phyloP scores from a whole-genome alignment of 2,888 invertebrate species.

The Drosophila nigricruria region DNA sequence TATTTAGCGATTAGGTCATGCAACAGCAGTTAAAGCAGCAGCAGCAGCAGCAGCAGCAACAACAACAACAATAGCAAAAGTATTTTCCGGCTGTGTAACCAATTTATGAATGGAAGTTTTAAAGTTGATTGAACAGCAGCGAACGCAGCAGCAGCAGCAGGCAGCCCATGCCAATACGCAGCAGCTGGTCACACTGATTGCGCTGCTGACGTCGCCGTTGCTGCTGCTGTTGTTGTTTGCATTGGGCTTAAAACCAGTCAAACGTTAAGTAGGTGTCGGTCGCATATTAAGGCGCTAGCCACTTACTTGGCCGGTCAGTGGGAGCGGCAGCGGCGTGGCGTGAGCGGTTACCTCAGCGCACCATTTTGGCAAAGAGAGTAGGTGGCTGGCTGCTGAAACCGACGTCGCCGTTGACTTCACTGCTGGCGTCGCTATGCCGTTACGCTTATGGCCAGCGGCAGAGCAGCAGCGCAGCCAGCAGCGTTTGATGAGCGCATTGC shows the following conservation, averaged over 20 bases:
- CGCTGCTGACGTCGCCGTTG: conserved; percentile 10
- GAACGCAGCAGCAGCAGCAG: conserved; percentile 6
- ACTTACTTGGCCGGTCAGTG: conserved; percentile 47
- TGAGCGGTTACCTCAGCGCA: conserved; percentile 78
- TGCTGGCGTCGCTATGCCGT: conserved; percentile 25
- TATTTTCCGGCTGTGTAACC: conserved; percentile 60
- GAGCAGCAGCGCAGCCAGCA: conserved; percentile 47
- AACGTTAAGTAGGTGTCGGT: conserved; percentile 79
- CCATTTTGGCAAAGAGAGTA: conserved; percentile 82
- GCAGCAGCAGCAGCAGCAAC: conserved; percentile 17
- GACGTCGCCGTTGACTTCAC: conserved; percentile 11
- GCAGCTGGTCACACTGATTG: conserved; percentile 39
- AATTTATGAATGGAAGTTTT: conserved; percentile 73
- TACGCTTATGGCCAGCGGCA: conserved; percentile 56
- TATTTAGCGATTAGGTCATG: conserved; percentile 75
- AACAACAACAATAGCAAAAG: conserved; percentile 38
- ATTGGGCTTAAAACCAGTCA: conserved; percentile 74
- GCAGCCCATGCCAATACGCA: conserved; percentile 22
- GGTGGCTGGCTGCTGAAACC: conserved; percentile 55
- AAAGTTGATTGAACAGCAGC: conserved; percentile 55
- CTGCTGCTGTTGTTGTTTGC: conserved; percentile 56
- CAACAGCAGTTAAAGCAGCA: conserved; percentile 59
- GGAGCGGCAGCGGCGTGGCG: conserved; percentile 49
- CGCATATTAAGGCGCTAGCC: conserved; percentile 68
- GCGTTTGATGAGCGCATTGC: conserved; percentile 67